A percentile compares a stretch with the other conserved stretches of the same genome.
Evolutionary conservation across 1,140 invertebrate genomes (phyloP).

Genomic region (Drosophila pseudoobscura): DNA sequence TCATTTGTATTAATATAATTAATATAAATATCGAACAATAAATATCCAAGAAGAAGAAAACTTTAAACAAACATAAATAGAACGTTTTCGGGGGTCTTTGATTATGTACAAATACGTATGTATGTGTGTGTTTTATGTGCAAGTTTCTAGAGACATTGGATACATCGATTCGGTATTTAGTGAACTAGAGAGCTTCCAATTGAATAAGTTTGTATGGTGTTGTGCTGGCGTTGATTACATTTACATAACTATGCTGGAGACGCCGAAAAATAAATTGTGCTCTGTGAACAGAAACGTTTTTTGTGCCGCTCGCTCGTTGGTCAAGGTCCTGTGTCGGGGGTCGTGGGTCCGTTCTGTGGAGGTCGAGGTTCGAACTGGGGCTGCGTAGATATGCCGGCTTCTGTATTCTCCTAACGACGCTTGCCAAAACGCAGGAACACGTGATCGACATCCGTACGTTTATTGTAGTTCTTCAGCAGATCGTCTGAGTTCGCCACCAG

Average conservation of each 20-base stretch:
- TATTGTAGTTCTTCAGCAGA: conserved; percentile 84
- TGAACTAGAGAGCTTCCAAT: conserved; percentile 78
- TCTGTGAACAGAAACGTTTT: conserved; percentile 45
- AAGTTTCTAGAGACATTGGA: conserved; percentile 44
- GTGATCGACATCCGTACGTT: conserved; percentile 90
- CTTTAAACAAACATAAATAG: conserved; percentile 25
- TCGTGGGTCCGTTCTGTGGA: conserved; percentile 12
- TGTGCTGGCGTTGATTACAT: conserved; percentile 37
- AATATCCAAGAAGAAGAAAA: conserved; percentile 10
- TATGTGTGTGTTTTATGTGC: conserved; percentile 24
- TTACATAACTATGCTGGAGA: conserved; percentile 54
- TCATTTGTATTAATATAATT: conserved; percentile 32
- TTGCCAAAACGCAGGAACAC: conserved; percentile 90
- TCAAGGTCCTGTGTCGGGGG: conserved; percentile 37
- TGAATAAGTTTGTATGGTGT: conserved; percentile 39
- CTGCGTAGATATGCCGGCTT: background rate
- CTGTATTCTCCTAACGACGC: conserved; percentile 80
- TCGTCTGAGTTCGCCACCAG: conserved; percentile 75
- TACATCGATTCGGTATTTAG: conserved; percentile 56
- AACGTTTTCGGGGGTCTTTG: conserved; percentile 63
- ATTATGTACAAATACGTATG: conserved; percentile 55
- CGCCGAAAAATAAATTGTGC: conserved; percentile 39
- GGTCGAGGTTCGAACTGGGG: background rate
- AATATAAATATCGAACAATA: conserved; percentile 17
- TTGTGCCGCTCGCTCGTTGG: conserved; percentile 40